Base-by-base conservation (phyloP, 2,113 vertebrate genomes). In the Mustela nigripes region DNA sequence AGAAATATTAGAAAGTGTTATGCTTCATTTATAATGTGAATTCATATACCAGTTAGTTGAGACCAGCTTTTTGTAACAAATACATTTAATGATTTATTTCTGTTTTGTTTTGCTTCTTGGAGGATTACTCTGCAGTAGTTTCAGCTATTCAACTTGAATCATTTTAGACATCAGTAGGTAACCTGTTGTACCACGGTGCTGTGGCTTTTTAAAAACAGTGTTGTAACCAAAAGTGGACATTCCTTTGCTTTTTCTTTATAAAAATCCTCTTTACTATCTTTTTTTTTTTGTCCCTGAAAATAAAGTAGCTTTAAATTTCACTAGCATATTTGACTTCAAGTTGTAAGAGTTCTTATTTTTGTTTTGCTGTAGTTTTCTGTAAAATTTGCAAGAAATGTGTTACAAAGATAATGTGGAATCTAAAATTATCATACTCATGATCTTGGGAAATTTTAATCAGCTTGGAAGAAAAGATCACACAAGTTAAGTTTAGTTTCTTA, bases 101-200 rank as follows among this genome's bases (percentile, higher is more conserved):
- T 86, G 36, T 81, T 91, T 95, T 85, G 39, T 62, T 69, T 91
- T 88, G 78, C 53, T 80, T 84, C 50, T 79, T 95, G 78, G 65
- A 79, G 31, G 33, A 80, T 82, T 89, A 76, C 21, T 96, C 28
- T 74, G 24, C 65, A 89, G n/a, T n/a, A 31, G 81, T 74, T 84
- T 94, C 28, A 85, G 22, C 36, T 86, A 4, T n/a, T 58, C 3
- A 71, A 1, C 28, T 48, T 22, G 53, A 78, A 65, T 79, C 28
- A 67, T 19, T 16, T 60, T 84, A 15, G 42, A 11, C 2, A 8
- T 76, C 24, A 87, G 18, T 73, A 58, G 62, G n/a, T 63, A 95
- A 90, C 22, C 58, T 76, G 7, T 74, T 82, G 8, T 33, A 60
- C 58, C 12, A 16, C 48, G 18, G 11, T 69, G 42, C 58, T 65